Percentiles rank a stretch among this genome's conserved stretches.
Conservation (phyloP, 2,888 invertebrate species). For the Tuberolachnus salignus region DNA sequence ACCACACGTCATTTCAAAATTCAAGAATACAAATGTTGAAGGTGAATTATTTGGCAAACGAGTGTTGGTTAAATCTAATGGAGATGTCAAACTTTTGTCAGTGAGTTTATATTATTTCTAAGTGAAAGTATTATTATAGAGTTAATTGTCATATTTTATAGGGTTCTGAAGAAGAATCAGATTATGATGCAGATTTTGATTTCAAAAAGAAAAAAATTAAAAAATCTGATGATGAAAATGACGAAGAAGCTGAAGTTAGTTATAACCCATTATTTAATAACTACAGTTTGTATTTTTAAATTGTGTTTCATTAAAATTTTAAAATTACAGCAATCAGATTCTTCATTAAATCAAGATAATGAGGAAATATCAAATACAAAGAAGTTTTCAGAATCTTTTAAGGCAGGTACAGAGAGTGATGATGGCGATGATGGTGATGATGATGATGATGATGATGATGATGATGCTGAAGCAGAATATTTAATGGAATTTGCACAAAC, state of each 20-base stretch:
- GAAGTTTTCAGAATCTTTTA: constrained; percentile 5
- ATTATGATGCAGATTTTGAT: constrained; percentile 16
- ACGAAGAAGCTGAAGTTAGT: constrained; percentile 24
- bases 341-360: constrained; percentile 1
- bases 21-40: constrained; percentile 66
- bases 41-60: constrained; percentile 66
- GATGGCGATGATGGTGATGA: constrained; percentile 40
- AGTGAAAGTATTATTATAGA: background rate
- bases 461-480: constrained; percentile 54
- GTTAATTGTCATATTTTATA: constrained; percentile 3
- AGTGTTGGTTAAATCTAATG: constrained; percentile 69
- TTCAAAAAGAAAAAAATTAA: constrained; percentile 5
- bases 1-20: constrained; percentile 66
- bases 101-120: constrained; percentile 12
- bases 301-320: background rate
- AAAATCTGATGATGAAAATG: constrained; percentile 1
- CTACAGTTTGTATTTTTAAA: background rate
- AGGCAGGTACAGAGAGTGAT: constrained; percentile 26
- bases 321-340: constrained; percentile 20
- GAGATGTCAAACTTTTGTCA: constrained; percentile 64
- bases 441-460: constrained; percentile 41
- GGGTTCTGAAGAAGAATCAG: constrained; percentile 49
- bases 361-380: constrained; percentile 16
- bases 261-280: background rate
- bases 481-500: constrained; percentile 47